Evolutionary conservation across 1,140 invertebrate species (phyloP).

Genomic region (Delia radicum): DNA sequence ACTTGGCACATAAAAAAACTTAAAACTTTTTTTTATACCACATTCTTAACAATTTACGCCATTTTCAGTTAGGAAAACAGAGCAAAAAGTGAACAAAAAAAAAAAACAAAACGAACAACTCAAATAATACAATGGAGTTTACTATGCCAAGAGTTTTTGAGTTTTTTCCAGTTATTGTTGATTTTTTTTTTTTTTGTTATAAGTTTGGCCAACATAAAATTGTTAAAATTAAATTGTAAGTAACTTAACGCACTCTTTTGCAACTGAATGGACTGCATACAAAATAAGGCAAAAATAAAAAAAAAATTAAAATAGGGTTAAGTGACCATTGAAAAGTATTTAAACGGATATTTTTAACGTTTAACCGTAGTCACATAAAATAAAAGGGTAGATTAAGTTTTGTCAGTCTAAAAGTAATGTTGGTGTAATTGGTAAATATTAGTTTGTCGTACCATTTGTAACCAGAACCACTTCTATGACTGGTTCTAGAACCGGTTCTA

Average conservation of each 20-base stretch:
- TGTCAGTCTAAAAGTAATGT: too few relatives aligned
- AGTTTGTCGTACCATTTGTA: too few relatives aligned
- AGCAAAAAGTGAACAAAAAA: not conserved
- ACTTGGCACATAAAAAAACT: conserved; percentile 1
- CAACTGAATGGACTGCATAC: not conserved
- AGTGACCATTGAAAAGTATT: not conserved
- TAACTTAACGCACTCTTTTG: not conserved
- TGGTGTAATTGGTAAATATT: too few relatives aligned
- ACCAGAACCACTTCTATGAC: too few relatives aligned
- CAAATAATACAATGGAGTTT: not conserved
- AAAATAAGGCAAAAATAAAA: not conserved
- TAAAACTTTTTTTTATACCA: not conserved
- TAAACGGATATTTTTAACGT: not conserved
- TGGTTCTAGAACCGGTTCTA: too few relatives aligned
- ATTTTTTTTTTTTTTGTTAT: not conserved
- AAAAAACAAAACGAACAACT: not conserved
- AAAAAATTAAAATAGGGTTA: not conserved
- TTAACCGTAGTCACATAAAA: too few relatives aligned
- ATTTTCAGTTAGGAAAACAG: not conserved
- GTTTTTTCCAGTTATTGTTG: too few relatives aligned
- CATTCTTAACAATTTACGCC: conserved; percentile 1
- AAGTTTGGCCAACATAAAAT: not conserved
- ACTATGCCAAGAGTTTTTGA: not conserved
- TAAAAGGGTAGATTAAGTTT: too few relatives aligned
- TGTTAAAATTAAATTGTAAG: not conserved